A percentile compares a stretch with the other conserved stretches of the same genome.
Conservation (phyloP, 1,140 invertebrate species). For the Anastatus disparis region DNA sequence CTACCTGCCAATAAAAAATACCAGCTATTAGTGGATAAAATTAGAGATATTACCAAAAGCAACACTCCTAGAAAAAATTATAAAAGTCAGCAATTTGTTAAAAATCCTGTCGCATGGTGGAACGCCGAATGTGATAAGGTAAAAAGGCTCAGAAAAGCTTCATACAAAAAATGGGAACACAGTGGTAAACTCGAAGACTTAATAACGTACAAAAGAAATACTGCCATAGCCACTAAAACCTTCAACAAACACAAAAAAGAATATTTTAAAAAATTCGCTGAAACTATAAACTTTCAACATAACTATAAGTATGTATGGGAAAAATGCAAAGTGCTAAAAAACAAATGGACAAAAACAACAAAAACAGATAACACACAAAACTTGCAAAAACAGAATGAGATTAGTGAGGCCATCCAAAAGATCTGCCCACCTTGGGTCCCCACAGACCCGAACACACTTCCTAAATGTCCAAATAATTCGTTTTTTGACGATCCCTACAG, state of each 20-base stretch:
- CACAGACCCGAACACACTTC: neutral
- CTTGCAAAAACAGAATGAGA: neutral
- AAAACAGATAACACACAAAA: neutral
- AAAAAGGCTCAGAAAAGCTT: neutral
- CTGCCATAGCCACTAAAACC: neutral
- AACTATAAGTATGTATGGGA: neutral
- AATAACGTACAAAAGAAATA: neutral
- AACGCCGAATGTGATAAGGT: neutral
- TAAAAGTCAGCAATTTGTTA: too few species aligned
- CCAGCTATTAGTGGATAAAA: neutral
- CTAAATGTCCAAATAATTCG: neutral
- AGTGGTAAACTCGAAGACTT: neutral
- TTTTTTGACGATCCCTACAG: neutral
- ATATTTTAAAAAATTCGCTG: neutral
- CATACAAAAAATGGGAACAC: too few species aligned
- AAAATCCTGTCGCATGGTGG: slow-evolving; percentile 11
- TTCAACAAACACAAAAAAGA: slow-evolving; percentile 23
- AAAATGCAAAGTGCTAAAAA: neutral
- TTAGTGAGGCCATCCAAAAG: neutral
- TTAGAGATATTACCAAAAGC: neutral
- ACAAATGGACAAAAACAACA: neutral
- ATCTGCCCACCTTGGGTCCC: neutral
- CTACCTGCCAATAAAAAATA: neutral
- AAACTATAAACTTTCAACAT: slow-evolving; percentile 9
- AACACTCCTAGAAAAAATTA: neutral